Evolutionary conservation across 2,113 vertebrate species (phyloP), one percentile per base, ranked within the genome.

Genomic region (Forbesichthys papilliferus): DNA sequence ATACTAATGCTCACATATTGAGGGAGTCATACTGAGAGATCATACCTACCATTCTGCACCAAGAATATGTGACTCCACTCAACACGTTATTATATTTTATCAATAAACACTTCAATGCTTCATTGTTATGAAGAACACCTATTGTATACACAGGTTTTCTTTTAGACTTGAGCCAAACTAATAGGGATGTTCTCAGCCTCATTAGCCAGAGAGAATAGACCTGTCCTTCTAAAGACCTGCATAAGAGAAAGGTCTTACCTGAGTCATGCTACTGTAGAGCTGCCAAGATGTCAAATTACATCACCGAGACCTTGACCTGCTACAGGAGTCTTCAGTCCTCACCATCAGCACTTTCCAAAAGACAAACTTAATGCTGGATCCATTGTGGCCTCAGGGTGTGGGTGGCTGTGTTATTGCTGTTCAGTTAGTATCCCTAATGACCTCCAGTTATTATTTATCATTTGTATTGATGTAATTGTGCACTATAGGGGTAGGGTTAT

Each of bases 341-440:
- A 71, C 71, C 75, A 72, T 68, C 77, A 66, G 71, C 49, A 42
- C n/a, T 60, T 78, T 76, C 69, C 66, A 77, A 65, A 84, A 69
- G 79, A 74, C 62, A 59, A 66, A 65, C 47, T 20, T 34, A 49
- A 59, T 65, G 66, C 14, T 67, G 60, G 52, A 48, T 33, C 64
- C 79, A 79, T 54, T 46, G 36, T 54, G 62, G 60, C 74, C 51
- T n/a, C 33, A 64, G 60, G 77, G 60, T 42, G 48, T 42, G 49
- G 33, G 46, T 58, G 53, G 18, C 66, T 54, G 51, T 60, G 52
- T 66, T 63, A 84, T 73, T 66, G 14, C 14, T 70, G 56, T 4
- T 18, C 56, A 71, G 14, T 10, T 2, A 12, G 3, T 62, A 1
- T 33, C 11, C 3, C 9, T 48, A 5, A 63, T 11, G 47, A 20